phyloP scores from a whole-genome alignment of 92 coral and sea anemone genomes.

The Pocillopora grandis region DNA sequence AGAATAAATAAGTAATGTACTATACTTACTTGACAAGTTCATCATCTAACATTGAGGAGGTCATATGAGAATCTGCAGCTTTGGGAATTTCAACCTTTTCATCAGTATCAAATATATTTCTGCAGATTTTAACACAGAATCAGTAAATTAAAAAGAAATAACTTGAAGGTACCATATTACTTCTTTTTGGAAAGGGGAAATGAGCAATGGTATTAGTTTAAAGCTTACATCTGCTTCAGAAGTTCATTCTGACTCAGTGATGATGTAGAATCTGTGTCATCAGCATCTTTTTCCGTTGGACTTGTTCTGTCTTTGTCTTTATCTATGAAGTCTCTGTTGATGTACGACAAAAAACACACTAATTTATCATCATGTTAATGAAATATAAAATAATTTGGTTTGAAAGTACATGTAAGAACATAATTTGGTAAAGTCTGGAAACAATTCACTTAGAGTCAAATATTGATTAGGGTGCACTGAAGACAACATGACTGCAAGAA shows the following conservation, averaged over 20 bases:
- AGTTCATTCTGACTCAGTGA: slow-evolving; percentile 82
- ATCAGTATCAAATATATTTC: slow-evolving; percentile 65
- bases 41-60: slow-evolving; percentile 86
- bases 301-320: slow-evolving; percentile 60
- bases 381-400: no score
- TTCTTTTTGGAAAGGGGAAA: no score
- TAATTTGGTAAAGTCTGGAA: no score
- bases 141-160: background rate
- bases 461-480: no score
- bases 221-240: slow-evolving; percentile 60
- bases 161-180: no score
- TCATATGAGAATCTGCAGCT: slow-evolving; percentile 86
- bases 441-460: no score
- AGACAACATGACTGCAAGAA: background rate
- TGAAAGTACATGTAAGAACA: background rate
- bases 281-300: slow-evolving; percentile 76
- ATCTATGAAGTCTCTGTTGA: slow-evolving; percentile 47
- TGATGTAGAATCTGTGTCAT: slow-evolving; percentile 73
- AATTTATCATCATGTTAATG: no score
- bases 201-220: no score
- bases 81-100: slow-evolving; percentile 64
- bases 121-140: background rate
- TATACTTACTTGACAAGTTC: slow-evolving; percentile 79
- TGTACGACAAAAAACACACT: background rate
- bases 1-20: background rate